These are phyloP conservation scores for Phenacoccus solenopsis DNA, from an alignment of 1,140 invertebrate species.

Conservation along the genomic window DNA sequence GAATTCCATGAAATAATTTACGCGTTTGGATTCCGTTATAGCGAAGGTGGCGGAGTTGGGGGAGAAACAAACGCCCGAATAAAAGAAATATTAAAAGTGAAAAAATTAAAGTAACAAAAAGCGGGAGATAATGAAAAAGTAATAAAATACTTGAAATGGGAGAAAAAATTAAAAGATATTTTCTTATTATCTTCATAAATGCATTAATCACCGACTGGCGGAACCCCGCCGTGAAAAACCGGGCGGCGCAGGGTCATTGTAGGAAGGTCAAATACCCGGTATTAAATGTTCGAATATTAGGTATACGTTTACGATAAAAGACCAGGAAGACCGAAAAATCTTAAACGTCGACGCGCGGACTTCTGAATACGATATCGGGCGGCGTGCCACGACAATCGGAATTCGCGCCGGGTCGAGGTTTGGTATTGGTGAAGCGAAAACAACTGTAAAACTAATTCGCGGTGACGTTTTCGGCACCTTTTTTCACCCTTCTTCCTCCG, in stretches of 20 bases:
- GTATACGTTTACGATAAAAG: neutral
- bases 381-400: neutral
- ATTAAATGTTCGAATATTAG: neutral
- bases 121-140: neutral
- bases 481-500: neutral
- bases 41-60: too few relatives aligned
- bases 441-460: neutral
- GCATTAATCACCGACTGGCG: neutral
- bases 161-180: constrained; percentile 4
- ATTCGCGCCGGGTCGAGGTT: neutral
- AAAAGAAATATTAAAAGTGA: too few relatives aligned
- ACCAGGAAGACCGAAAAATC: neutral
- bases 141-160: neutral
- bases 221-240: neutral
- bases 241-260: neutral
- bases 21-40: too few relatives aligned
- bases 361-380: too few relatives aligned
- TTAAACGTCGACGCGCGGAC: neutral
- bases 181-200: constrained; percentile 3
- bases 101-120: neutral
- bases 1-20: too few relatives aligned
- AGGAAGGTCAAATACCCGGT: neutral
- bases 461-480: neutral
- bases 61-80: too few relatives aligned
- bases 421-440: neutral